These are phyloP conservation scores for Melipona bicolor DNA, from an alignment of 2,888 invertebrate species.

Conservation along the genomic window DNA sequence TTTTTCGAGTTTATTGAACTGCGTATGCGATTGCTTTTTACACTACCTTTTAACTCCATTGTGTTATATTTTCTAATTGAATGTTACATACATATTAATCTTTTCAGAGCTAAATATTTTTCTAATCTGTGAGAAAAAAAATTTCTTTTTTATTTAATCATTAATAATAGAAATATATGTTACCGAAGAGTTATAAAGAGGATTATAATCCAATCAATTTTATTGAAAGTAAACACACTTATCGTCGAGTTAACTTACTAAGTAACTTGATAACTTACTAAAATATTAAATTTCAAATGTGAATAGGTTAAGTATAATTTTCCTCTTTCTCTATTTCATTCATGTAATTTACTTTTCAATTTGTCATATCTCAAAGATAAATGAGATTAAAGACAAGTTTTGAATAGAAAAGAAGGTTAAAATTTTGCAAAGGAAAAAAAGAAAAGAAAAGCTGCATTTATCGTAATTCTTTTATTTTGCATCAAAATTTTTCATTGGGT, in stretches of 20 bases:
- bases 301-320: neutral
- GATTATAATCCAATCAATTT: neutral
- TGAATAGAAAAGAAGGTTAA: constrained; percentile 1
- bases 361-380: neutral
- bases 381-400: neutral
- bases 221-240: neutral
- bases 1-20: neutral
- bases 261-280: neutral
- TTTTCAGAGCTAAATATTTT: neutral
- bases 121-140: neutral
- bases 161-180: neutral
- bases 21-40: neutral
- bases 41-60: neutral
- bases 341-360: constrained; percentile 25
- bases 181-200: neutral
- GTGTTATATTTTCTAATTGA: neutral
- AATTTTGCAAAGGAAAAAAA: neutral
- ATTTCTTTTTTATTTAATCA: neutral
- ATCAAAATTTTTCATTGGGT: neutral
- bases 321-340: neutral
- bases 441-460: neutral
- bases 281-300: neutral
- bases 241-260: no score
- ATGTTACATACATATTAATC: neutral
- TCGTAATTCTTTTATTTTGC: neutral